These are phyloP conservation scores for Tetramorium bicarinatum DNA, from an alignment of 2,888 invertebrate genomes.

Conservation along the genomic window DNA sequence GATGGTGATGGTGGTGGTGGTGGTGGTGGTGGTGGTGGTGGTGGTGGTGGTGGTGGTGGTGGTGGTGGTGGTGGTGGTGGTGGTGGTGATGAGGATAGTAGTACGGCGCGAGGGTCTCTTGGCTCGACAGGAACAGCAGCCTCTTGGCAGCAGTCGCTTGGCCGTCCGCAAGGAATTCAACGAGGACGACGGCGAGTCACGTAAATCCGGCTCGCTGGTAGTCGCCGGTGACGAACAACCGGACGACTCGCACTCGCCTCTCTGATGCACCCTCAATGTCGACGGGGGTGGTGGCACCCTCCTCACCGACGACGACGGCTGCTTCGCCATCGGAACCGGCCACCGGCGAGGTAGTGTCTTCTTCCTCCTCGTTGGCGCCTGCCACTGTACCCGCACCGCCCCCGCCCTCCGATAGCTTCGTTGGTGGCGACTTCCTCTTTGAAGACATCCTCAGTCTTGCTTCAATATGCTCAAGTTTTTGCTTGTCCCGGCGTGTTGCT, in stretches of 20 bases:
- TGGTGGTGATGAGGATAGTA: constrained; percentile 68
- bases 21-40: no score
- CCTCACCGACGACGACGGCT: constrained; percentile 82
- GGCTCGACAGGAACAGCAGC: constrained; percentile 73
- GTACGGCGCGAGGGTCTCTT: constrained; percentile 67
- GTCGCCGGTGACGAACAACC: constrained; percentile 84
- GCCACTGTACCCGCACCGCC: constrained; percentile 84
- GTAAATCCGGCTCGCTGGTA: constrained; percentile 86
- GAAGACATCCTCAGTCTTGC: constrained; percentile 97
- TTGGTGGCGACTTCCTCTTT: constrained; percentile 98
- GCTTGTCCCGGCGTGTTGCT: no score
- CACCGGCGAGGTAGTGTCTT: constrained; percentile 87
- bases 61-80: no score
- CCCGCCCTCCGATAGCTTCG: constrained; percentile 95
- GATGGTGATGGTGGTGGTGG: constrained; percentile 77
- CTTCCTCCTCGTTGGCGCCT: constrained; percentile 87
- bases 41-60: no score
- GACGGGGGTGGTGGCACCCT: constrained; percentile 88
- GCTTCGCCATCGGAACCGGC: constrained; percentile 80
- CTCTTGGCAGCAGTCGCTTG: constrained; percentile 83
- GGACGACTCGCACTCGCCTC: constrained; percentile 81
- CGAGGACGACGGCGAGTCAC: constrained; percentile 85
- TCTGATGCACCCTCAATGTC: constrained; percentile 86
- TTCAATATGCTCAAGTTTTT: no score
- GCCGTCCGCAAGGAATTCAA: constrained; percentile 80